Conservation (phyloP, 92 coral and sea anemone species). For the Zoanthus sansibaricus region DNA sequence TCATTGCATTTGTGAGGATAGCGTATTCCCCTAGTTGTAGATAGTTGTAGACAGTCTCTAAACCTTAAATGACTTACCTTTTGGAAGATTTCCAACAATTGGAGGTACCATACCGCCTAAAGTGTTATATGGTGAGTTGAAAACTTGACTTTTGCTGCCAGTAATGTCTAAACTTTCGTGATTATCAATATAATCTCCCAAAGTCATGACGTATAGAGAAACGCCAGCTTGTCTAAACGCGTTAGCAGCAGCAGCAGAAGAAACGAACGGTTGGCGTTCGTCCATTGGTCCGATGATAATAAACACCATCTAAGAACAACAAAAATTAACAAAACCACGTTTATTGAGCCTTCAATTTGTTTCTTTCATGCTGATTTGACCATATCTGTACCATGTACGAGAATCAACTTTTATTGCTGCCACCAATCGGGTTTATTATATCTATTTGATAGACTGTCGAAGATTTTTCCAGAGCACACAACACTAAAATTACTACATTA, state of each 20-base stretch:
- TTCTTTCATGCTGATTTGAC: no score
- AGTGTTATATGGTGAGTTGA: slow-evolving; percentile 2
- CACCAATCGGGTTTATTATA: no score
- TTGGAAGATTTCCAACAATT: slow-evolving; percentile 4
- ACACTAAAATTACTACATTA: no score
- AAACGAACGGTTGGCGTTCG: slow-evolving; percentile 18
- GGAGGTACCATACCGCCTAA: slow-evolving; percentile 2
- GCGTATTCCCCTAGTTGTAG: neutral
- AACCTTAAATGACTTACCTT: neutral
- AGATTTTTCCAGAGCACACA: no score
- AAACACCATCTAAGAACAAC: neutral
- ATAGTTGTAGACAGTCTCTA: neutral
- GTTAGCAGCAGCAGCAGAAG: slow-evolving; percentile 33
- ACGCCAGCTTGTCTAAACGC: slow-evolving; percentile 29
- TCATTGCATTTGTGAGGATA: no score
- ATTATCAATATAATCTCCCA: slow-evolving; percentile 24
- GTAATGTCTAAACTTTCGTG: slow-evolving; percentile 28
- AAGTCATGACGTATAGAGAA: slow-evolving; percentile 19
- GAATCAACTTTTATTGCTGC: no score
- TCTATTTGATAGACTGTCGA: no score
- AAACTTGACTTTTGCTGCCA: neutral
- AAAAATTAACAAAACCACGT: neutral
- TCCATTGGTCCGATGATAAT: slow-evolving; percentile 38
- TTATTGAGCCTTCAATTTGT: no score
- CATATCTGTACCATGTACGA: no score